These are phyloP conservation scores for Eilema sororculum DNA, from an alignment of 2,888 invertebrate species.

Conservation along the genomic window DNA sequence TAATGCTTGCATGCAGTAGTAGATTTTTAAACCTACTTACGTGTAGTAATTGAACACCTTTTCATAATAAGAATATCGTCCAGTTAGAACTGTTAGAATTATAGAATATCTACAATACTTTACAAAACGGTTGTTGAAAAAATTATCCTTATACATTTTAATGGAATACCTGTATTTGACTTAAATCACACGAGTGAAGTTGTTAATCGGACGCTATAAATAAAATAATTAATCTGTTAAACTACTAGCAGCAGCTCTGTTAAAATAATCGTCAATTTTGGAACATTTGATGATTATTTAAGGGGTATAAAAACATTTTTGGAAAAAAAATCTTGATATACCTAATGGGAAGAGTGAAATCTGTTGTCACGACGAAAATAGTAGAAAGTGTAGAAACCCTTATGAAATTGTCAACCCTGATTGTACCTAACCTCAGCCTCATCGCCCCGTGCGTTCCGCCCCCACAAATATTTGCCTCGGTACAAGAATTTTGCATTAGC, in stretches of 20 bases:
- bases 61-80: not conserved
- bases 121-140: too few species aligned
- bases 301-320: conserved; percentile 21
- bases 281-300: not conserved
- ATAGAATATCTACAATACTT: too few species aligned
- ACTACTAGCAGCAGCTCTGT: not conserved
- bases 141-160: too few species aligned
- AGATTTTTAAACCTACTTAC: not conserved
- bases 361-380: conserved; percentile 40
- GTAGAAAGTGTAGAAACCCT: conserved; percentile 33
- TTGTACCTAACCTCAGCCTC: conserved; percentile 45
- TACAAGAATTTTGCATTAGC: conserved; percentile 80
- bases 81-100: not conserved
- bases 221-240: not conserved
- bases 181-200: too few species aligned
- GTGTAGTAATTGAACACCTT: not conserved
- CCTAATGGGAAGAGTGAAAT: conserved; percentile 37
- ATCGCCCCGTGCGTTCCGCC: conserved; percentile 58
- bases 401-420: conserved; percentile 51
- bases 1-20: not conserved
- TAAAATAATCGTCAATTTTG: not conserved
- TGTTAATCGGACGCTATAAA: not conserved
- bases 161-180: too few species aligned
- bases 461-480: conserved; percentile 72
- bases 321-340: conserved; percentile 29